Conservation (phyloP, 2,888 invertebrate genomes). For the Limnephilus auricula region DNA sequence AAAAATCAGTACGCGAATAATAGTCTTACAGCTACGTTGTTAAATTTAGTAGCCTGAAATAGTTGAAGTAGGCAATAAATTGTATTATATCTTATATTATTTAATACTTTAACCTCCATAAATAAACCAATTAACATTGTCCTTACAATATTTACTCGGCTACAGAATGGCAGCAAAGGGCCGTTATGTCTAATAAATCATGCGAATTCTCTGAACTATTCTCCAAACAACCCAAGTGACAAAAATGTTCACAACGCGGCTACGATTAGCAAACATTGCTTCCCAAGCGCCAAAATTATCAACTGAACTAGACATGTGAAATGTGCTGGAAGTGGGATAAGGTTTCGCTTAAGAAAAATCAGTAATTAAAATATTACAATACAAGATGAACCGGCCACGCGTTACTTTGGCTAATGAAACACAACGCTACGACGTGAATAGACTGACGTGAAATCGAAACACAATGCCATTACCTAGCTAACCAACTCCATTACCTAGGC, state of each 20-base stretch:
- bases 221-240: background rate
- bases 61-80: too few species aligned
- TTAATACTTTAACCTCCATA: background rate
- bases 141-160: background rate
- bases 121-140: background rate
- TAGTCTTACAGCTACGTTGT: too few species aligned
- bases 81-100: too few species aligned
- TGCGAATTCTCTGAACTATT: background rate
- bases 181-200: conserved; percentile 17
- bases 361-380: background rate
- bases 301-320: background rate
- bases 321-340: background rate
- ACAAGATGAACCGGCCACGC: too few species aligned
- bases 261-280: background rate
- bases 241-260: background rate
- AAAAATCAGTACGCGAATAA: too few species aligned
- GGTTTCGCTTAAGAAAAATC: background rate
- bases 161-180: background rate
- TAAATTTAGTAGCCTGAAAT: too few species aligned
- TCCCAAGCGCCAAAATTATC: background rate
- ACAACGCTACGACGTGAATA: too few species aligned
- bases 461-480: too few species aligned
- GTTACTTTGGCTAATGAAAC: too few species aligned
- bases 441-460: too few species aligned
- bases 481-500: too few species aligned